Conservation (phyloP, 2,888 invertebrate species). For the Toxonevra muliebris region DNA sequence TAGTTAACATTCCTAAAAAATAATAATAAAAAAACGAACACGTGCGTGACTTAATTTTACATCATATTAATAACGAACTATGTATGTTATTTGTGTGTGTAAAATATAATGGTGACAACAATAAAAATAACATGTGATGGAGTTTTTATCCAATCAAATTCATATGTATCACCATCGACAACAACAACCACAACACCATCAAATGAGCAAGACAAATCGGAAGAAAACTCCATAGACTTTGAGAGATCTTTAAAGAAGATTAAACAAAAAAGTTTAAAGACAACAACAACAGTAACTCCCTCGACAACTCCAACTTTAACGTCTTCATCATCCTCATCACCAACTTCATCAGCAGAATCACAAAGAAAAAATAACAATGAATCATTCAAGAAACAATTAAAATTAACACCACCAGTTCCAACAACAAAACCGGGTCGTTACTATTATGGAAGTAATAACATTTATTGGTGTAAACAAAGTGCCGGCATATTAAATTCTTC, state of each 20-base stretch:
- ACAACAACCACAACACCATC: conserved; percentile 32
- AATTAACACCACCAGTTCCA: no score
- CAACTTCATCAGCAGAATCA: conserved; percentile 24
- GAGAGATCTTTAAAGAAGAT: conserved; percentile 26
- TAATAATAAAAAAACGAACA: no score
- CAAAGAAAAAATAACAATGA: conserved; percentile 13
- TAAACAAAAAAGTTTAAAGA: conserved; percentile 5
- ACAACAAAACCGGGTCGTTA: conserved; percentile 41
- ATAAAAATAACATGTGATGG: conserved; percentile 65
- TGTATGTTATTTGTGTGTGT: neutral
- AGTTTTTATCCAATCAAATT: conserved; percentile 64
- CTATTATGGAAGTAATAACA: conserved; percentile 56
- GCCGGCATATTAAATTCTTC: conserved; percentile 12
- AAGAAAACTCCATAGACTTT: conserved; percentile 31
- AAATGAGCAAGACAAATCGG: conserved; percentile 22
- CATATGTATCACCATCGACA: conserved; percentile 53
- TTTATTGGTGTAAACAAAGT: conserved; percentile 59
- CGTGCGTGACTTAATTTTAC: no score
- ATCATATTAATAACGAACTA: no score
- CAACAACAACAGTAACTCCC: conserved; percentile 30
- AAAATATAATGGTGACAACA: conserved; percentile 63
- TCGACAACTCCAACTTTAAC: conserved; percentile 28
- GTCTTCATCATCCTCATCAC: conserved; percentile 28
- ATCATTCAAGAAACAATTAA: neutral
- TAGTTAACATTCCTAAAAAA: no score